Evolutionary conservation across 2,797 vertebrate genomes (phyloP), one percentile per base, ranked within the genome.

Genomic region (Aphelocoma californica): DNA sequence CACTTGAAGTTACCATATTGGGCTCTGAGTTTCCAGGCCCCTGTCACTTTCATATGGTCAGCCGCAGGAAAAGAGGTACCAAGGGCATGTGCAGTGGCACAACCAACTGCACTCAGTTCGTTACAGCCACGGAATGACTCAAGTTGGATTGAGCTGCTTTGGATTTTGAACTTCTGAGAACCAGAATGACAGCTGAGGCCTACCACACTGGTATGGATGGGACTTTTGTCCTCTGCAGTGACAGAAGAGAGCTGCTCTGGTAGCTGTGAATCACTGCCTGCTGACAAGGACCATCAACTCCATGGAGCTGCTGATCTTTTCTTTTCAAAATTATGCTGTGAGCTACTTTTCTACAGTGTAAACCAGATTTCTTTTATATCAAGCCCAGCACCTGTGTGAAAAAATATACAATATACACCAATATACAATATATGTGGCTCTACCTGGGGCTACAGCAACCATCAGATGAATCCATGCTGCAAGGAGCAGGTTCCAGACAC

Each of bases 11-110:
- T 77, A 32, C 7, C n/a, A 16, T 17, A 34, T 23, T 12, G 26
- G 40, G 21, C 4, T 77, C 32, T 6, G 7, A 42, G 17, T 61
- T 90, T 82, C 40, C 53, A 80, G 29, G 20, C 20, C 44, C 23
- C 34, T 40, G 40, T 54, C 24, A 31, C n/a, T 85, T 92, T 73
- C 1, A 1, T 19, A 45, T 21, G 15, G 28, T 38, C 1, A 3
- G 25, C 23, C 0, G 0, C 16, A 36, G 34, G 81, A 18, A 26
- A 78, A 36, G 62, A 45, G 15, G 5, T 24, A 72, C 36, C 0
- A 5, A 62, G 34, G 53, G 26, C 40, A 79, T 25, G 34, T 75
- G 25, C 6, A 3, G 47, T 40, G 47, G 31, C 81, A 79, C 64
- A 56, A 25, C 7, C 25, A 80, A 28, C 21, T n/a, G 31, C 31